A percentile compares a stretch with the other conserved stretches of the same genome.
Evolutionary conservation across 2,888 invertebrate genomes (phyloP).

Genomic region (Heteropelma amictum): DNA sequence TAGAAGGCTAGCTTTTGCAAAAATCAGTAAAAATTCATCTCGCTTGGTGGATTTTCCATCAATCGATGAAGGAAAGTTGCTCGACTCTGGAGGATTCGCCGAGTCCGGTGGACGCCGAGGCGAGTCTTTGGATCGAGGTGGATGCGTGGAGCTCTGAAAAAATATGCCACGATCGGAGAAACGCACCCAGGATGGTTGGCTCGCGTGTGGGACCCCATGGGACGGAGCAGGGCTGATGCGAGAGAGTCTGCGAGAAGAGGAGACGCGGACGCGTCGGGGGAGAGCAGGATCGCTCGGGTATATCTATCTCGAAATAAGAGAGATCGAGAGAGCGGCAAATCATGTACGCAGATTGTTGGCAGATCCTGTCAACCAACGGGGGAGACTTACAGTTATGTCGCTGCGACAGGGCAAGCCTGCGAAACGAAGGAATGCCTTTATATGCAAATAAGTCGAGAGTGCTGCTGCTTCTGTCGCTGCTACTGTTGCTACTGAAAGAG

Average conservation of each 20-base stretch:
- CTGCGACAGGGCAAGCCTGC: slow-evolving; percentile 69
- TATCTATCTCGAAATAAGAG: slow-evolving; percentile 26
- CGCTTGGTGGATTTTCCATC: background rate
- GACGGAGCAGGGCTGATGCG: no score
- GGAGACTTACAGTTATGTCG: slow-evolving; percentile 75
- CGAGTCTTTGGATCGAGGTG: no score
- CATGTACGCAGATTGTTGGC: slow-evolving; percentile 76
- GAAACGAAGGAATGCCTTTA: slow-evolving; percentile 77
- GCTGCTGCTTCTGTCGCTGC: slow-evolving; percentile 43
- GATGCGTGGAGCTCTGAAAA: no score
- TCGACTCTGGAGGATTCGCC: no score
- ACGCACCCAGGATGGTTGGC: no score
- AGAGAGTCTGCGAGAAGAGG: background rate
- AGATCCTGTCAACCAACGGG: slow-evolving; percentile 75
- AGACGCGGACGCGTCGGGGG: slow-evolving; percentile 2
- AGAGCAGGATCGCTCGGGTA: no score
- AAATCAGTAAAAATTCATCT: background rate
- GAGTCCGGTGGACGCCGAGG: no score
- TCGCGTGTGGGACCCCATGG: no score
- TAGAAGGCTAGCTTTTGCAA: no score
- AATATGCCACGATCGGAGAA: slow-evolving; percentile 6
- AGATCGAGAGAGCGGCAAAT: slow-evolving; percentile 68
- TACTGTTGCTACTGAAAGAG: slow-evolving; percentile 50
- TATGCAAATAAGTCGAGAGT: slow-evolving; percentile 74
- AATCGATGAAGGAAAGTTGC: no score